A percentile compares a stretch with the other conserved stretches of the same genome.
These are phyloP conservation scores for Halcyon malimbica DNA, from an alignment of 2,113 vertebrate genomes.

Conservation along the genomic window DNA sequence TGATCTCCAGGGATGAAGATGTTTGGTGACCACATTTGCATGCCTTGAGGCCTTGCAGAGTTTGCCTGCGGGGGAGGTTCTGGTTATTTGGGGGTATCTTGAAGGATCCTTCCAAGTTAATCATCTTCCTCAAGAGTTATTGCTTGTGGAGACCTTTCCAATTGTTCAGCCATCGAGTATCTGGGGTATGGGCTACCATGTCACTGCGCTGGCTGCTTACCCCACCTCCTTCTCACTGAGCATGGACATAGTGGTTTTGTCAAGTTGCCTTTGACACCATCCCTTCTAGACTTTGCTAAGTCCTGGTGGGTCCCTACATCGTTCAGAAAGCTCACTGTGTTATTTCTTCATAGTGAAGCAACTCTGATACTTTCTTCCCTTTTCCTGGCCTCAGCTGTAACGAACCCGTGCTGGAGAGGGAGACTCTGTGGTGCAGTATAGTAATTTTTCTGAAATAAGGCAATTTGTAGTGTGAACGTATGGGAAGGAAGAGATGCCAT, in stretches of 20 bases:
- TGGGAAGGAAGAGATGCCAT: not conserved
- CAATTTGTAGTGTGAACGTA: not conserved
- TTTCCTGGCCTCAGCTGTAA: not conserved
- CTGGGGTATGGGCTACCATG: rapidly evolving
- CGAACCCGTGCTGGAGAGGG: not conserved
- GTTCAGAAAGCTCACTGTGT: rapidly evolving
- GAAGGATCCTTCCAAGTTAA: not conserved
- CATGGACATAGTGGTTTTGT: rapidly evolving
- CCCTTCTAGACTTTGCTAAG: not conserved
- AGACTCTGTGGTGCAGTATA: rapidly evolving
- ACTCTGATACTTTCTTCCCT: not conserved
- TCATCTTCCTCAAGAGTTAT: not conserved
- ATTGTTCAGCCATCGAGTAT: not conserved
- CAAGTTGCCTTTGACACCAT: not conserved
- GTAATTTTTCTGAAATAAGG: not conserved
- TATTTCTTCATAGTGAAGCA: not conserved
- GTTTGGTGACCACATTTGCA: not conserved
- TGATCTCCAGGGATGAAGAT: not conserved
- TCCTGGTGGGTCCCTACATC: not conserved
- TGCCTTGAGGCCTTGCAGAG: not conserved
- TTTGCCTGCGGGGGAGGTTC: not conserved
- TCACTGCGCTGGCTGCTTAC: not conserved
- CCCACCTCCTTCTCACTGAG: not conserved
- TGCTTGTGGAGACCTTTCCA: not conserved
- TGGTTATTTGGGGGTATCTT: not conserved